A percentile compares a stretch with the other conserved stretches of the same genome.
Conservation (phyloP, 1,140 invertebrate species). For the Lycorma delicatula region DNA sequence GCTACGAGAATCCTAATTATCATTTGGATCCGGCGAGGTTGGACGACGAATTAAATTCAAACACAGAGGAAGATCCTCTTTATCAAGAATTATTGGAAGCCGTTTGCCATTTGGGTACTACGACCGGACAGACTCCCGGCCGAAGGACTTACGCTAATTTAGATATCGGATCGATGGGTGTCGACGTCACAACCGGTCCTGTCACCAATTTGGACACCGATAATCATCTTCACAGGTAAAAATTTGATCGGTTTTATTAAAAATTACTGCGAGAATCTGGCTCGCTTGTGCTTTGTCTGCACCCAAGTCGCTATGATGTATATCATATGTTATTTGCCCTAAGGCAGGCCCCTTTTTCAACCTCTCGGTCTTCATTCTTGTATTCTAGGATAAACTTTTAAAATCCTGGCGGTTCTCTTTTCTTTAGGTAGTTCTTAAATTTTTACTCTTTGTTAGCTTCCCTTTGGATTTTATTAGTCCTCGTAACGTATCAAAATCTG, state of each 20-base stretch:
- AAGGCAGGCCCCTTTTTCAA: too few relatives aligned
- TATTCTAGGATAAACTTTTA: too few relatives aligned
- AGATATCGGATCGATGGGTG: slow-evolving; percentile 60
- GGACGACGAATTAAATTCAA: slow-evolving; percentile 70
- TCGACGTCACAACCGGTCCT: slow-evolving; percentile 55
- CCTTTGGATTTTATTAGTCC: too few relatives aligned
- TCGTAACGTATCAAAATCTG: too few relatives aligned
- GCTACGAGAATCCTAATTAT: slow-evolving; percentile 82
- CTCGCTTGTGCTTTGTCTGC: too few relatives aligned
- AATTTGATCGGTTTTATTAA: background rate
- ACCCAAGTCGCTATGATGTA: too few relatives aligned
- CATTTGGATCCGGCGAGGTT: slow-evolving; percentile 65
- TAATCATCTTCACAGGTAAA: slow-evolving; percentile 31
- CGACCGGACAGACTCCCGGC: slow-evolving; percentile 33
- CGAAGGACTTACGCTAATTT: slow-evolving; percentile 53
- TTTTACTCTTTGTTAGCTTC: too few relatives aligned
- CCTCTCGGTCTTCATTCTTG: too few relatives aligned
- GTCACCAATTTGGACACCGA: slow-evolving; percentile 44
- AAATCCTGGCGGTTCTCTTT: too few relatives aligned
- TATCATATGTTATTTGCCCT: too few relatives aligned
- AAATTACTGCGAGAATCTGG: too few relatives aligned
- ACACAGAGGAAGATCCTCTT: slow-evolving; percentile 43
- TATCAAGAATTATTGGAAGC: slow-evolving; percentile 41
- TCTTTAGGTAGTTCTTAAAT: too few relatives aligned
- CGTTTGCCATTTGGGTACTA: slow-evolving; percentile 38